Evolutionary conservation across 1,140 invertebrate genomes (phyloP), one percentile per base, ranked within the genome.

Genomic region (Theocolax elegans): DNA sequence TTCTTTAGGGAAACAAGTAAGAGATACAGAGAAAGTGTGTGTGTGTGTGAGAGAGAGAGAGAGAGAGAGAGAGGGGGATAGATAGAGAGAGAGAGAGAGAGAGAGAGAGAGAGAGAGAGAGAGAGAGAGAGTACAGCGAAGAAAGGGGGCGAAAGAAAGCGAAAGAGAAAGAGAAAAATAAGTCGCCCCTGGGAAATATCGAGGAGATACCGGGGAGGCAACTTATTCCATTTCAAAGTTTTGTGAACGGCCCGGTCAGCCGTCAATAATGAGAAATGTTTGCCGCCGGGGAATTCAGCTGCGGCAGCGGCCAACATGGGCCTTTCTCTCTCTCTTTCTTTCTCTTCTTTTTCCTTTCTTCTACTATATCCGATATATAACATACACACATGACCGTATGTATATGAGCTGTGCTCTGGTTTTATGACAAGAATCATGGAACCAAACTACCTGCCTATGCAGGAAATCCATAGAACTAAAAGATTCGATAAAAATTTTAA

Each of bases 231-330:
- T 81, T 78, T 66, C 66, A 73, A 80, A 81, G 78, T 80, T 81
- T 79, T 76, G 76, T 72, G 72, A 73, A 75, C 72, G 77, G 66
- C 72, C 76, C 74, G 79, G 77, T 81, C 80, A 77, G 77, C 76
- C 79, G 77, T 78, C 80, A 79, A 80, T 80, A 78, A 79, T 79
- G 80, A 81, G 77, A 80, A 80, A 79, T 78, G 79, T 77, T 77
- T 78, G 74, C 77, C 76, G 71, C 68, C 46, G 74, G 76, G 75
- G 75, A 77, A 77, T 78, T 71, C 58, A 63, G 27, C 49, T 31
- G 15, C 35, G 19, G 25, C 8, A 0, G 0, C 25, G 38, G n/a
- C n/a, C n/a, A 21, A 7, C 25, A 3, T 53, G n/a, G 35, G 35
- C 31, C 15, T 19, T n/a, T 58, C 54, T 23, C 17, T 17, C 15